Base-by-base conservation (phyloP, 2,113 vertebrate species). In the Antechinus flavipes region DNA sequence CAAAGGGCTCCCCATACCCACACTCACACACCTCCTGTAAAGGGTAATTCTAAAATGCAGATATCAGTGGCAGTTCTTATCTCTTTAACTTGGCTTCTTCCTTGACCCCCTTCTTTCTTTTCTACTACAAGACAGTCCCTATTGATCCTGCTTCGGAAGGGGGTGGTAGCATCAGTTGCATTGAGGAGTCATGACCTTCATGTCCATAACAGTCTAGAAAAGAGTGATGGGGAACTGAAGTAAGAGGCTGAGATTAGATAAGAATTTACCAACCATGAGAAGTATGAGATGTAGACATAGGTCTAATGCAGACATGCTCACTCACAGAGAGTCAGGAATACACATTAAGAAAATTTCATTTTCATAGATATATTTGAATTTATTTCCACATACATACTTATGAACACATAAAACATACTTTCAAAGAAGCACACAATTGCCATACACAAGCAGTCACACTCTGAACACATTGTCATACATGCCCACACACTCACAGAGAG, bases 231-330 rank as follows among this genome's bases (percentile, higher is more conserved):
- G 42, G 76, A 22, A 22, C 12, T 46, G 30, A 30, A 92, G 58
- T 49, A 84, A 96, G 58, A 68, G 94, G 11, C 42, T 91, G 35
- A 84, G n/a, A 53, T 93, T 92, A 91, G 61, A 50, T 22, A 92
- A 94, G 76, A 8, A n/a, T 55, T 91, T 90, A 90, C 68, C 91
- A 50, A 0, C 35, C 25, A 61, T 23, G n/a, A 84, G n/a, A 84
- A 84, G 68, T 84, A 11, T 84, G 68, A 84, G 35, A 84, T 42
- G 6, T 42, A 42, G 68, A 84, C 19, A 76, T 22, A 84, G 68
- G 35, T 7, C 68, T 42, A 42, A 76, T 8, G 14, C 35, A n/a
- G 35, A 42, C 16, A n/a, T 42, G 35, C 7, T 42, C 16, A 76
- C 16, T 76, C n/a, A 42, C 35, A 76, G 68, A 42, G 16, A 76